Conservation (phyloP, 2,113 vertebrate genomes). For the Geococcyx californianus region DNA sequence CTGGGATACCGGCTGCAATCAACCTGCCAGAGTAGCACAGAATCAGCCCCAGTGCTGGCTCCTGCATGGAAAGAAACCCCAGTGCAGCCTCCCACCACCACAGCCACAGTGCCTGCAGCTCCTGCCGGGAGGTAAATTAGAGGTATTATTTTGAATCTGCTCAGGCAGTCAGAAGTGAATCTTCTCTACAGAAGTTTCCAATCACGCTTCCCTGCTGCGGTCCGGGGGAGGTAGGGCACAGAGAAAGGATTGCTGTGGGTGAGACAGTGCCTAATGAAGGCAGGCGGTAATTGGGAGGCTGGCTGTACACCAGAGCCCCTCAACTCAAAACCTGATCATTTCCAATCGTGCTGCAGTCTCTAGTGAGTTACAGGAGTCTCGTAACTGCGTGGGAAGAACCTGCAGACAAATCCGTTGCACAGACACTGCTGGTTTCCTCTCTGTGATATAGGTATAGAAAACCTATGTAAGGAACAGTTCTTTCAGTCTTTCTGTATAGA, state of each 20-base stretch:
- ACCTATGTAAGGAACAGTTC: background rate
- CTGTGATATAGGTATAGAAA: background rate
- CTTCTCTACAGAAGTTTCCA: background rate
- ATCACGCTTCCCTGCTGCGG: background rate
- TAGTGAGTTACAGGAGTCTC: background rate
- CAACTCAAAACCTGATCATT: background rate
- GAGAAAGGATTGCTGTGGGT: background rate
- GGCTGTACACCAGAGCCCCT: background rate
- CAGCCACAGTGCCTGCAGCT: background rate
- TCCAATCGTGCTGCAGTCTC: slow-evolving; percentile 2
- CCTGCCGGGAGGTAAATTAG: background rate
- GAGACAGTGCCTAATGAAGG: background rate
- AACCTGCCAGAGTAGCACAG: background rate
- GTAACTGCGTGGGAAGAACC: background rate
- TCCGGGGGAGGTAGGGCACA: background rate
- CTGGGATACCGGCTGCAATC: background rate
- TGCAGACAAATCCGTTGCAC: background rate
- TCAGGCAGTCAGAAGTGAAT: background rate
- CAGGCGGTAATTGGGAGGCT: background rate
- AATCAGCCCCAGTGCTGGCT: accelerated
- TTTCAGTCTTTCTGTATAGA: background rate
- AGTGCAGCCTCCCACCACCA: background rate
- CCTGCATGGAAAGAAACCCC: background rate
- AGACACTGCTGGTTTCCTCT: background rate
- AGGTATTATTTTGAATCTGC: background rate